phyloP scores from a whole-genome alignment of 2,888 invertebrate species.

The Leistus spinibarbis region DNA sequence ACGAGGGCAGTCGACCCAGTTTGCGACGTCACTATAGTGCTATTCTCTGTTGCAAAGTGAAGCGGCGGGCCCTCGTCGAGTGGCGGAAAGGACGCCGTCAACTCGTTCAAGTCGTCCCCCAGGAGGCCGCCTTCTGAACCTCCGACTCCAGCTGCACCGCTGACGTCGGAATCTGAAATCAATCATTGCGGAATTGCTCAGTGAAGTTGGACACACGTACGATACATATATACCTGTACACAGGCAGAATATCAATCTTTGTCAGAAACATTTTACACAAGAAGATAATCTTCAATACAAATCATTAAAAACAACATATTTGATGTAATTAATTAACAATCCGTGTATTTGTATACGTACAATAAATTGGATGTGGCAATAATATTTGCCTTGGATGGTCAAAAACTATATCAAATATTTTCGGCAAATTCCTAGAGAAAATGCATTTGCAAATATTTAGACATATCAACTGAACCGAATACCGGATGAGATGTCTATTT shows the following conservation, averaged over 20 bases:
- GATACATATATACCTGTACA: neutral
- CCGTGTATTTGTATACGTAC: too few species aligned
- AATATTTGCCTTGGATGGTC: too few species aligned
- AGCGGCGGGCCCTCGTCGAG: conserved; percentile 64
- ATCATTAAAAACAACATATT: too few species aligned
- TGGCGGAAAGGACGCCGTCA: conserved; percentile 55
- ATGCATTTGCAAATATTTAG: too few species aligned
- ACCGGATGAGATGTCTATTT: too few species aligned
- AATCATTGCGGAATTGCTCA: conserved; percentile 34
- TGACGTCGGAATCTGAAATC: conserved; percentile 48
- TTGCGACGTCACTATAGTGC: conserved; percentile 80
- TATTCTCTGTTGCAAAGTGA: conserved; percentile 83
- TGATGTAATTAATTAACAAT: too few species aligned
- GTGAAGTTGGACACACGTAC: neutral
- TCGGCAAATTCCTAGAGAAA: too few species aligned
- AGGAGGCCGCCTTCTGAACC: conserved; percentile 41
- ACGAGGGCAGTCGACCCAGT: conserved; percentile 83
- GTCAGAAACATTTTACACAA: neutral
- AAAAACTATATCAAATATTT: too few species aligned
- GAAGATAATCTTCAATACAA: neutral
- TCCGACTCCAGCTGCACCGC: conserved; percentile 38
- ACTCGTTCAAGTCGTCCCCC: conserved; percentile 51
- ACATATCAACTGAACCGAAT: too few species aligned
- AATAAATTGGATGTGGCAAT: too few species aligned
- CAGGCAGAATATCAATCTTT: neutral